Conservation (phyloP, 2,888 invertebrate species). For the Zelleria hepariella region DNA sequence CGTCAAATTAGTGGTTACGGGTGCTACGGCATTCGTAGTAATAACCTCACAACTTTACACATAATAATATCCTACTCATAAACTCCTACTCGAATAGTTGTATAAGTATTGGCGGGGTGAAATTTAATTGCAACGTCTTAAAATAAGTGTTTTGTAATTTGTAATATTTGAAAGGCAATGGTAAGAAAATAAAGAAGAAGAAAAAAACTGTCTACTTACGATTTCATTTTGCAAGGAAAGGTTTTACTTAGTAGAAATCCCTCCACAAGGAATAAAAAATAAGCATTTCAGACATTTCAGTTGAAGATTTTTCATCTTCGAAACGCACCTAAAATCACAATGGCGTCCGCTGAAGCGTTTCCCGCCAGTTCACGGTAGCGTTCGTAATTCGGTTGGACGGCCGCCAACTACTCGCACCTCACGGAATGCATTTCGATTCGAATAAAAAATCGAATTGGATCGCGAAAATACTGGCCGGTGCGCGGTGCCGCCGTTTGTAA, state of each 20-base stretch:
- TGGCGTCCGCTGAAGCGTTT: not conserved
- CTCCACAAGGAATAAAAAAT: not conserved
- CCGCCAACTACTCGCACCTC: not conserved
- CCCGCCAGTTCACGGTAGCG: not conserved
- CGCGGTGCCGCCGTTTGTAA: not conserved
- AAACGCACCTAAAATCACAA: not conserved
- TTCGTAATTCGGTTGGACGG: not conserved
- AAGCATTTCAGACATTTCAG: too few relatives aligned
- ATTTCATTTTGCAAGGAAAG: not conserved
- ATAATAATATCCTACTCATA: too few relatives aligned
- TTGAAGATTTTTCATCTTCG: not conserved
- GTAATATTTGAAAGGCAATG: too few relatives aligned
- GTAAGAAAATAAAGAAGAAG: too few relatives aligned
- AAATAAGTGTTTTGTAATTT: too few relatives aligned
- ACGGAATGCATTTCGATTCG: not conserved
- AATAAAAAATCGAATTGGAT: not conserved
- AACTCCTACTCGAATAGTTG: too few relatives aligned
- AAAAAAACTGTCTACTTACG: too few relatives aligned
- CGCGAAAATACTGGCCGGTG: not conserved
- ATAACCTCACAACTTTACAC: not conserved
- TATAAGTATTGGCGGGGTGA: too few relatives aligned
- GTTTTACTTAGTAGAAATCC: not conserved
- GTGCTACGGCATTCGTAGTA: slow-evolving; percentile 2
- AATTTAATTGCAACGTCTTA: too few relatives aligned
- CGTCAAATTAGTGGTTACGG: slow-evolving; percentile 30